Base-by-base conservation (phyloP, 37 sponge, comb jelly and placozoan species). In the Ianthella basta region DNA sequence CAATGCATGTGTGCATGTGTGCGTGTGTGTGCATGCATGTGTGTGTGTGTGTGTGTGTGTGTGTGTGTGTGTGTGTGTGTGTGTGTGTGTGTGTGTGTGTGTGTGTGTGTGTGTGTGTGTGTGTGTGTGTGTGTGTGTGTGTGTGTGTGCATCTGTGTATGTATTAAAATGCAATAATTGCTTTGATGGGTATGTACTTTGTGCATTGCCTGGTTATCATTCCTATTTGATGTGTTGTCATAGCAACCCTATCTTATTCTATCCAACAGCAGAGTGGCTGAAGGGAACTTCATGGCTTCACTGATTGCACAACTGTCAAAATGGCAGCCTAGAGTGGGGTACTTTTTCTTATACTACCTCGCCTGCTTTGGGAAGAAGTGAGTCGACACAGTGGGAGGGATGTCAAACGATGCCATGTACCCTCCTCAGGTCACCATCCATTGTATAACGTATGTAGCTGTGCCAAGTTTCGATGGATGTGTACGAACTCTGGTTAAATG, bases 31-130 rank as follows among this genome's bases (percentile, higher is more conserved):
- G 53, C 33, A 30, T 44, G 41, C 23, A n/a, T 38, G 74, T 73
- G 74, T 80, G 80, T 80, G 80, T 80, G 80, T 56, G 80, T 80
- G 80, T 80, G 80, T 80, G 80, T 55, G 59, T 80, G 80, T 35
- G 80, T 80, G 80, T 80, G 56, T 80, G 80, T 80, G 59, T 80
- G 56, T 56, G 80, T 56, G 80, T 56, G 59, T n/a, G 53, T 6
- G 24, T 39, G 53, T 39, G 27, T 80, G 53, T 39, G 29, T 80
- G 57, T n/a, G 56, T 80, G 80, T 53, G 57, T 53, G 57, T 80
- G 80, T 73, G 39, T 32, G 20, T n/a, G 75, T 73, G 44, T 21
- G 44, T 21, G 33, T 30, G 5, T 73, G 10, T 25, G 59, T 56
- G 59, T 56, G 59, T 56, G 59, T 18, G 18, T 19, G 18, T 15